Base-by-base conservation (phyloP, 2,797 vertebrate genomes). In the Threskiornis aethiopicus region DNA sequence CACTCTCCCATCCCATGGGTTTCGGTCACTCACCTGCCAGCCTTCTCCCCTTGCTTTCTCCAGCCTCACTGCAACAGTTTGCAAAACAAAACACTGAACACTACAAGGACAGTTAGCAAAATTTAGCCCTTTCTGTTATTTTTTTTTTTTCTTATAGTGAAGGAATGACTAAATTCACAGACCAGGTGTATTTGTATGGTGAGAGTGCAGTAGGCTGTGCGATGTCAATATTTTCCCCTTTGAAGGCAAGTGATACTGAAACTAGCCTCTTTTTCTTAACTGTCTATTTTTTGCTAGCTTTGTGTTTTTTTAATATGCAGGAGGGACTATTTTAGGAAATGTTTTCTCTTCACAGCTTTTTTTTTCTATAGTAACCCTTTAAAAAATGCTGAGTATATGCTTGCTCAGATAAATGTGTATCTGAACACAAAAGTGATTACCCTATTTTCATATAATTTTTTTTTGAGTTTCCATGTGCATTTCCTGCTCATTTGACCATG, bases 401-500 rank as follows among this genome's bases (percentile, higher is more conserved):
- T 78, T 85, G 35, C 91, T 97, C 88, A 96, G 93, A 96, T 91
- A 95, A 97, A 97, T 55, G 59, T 75, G 80, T 90, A 92, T 97
- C 96, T 96, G 96, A 98, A 95, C 88, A 95, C 91, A 94, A 91
- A 97, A 97, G 90, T 79, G 72, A 98, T 98, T 97, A 97, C 84
- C 96, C 95, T 97, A 94, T 98, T 98, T 98, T 97, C 91, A 96
- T 96, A 94, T 97, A 97, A 98, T 98, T 98, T 97, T 98, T 94
- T 98, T 97, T 95, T 84, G 64, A 89, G 89, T 92, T 96, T 97
- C 90, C 93, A 95, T 78, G 87, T 95, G 94, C 95, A 96, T 98
- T 98, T 97, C 94, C 98, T 97, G 96, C 96, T 98, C 95, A 96
- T 98, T 97, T 98, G 98, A 98, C 98, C 98, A 97, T 95, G 92